These are phyloP conservation scores for Drosophila subquinaria DNA, from an alignment of 2,888 invertebrate species.

Conservation along the genomic window DNA sequence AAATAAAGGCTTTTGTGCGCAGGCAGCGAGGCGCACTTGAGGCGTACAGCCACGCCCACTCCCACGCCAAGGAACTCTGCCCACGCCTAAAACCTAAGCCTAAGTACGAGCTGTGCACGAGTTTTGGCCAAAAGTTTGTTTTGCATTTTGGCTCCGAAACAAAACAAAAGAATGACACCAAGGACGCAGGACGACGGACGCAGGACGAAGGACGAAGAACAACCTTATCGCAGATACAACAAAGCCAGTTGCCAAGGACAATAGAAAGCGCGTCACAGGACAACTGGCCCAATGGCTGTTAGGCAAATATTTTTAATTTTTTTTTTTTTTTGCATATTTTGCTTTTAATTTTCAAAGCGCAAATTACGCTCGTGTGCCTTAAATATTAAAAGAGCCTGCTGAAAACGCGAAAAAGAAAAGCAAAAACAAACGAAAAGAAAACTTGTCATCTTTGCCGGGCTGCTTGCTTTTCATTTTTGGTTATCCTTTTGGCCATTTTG, in stretches of 20 bases:
- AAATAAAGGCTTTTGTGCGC: constrained; percentile 80
- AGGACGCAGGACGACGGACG: constrained; percentile 1
- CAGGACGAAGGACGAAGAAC: constrained; percentile 10
- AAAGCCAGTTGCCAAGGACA: constrained; percentile 65
- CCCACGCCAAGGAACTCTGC: neutral
- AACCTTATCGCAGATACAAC: constrained; percentile 60
- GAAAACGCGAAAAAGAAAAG: constrained; percentile 5
- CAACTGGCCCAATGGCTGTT: constrained; percentile 53
- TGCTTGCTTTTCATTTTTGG: constrained; percentile 50
- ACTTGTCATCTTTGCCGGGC: constrained; percentile 26
- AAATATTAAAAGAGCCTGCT: constrained; percentile 53
- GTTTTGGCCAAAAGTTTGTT: constrained; percentile 59
- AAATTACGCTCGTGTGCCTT: constrained; percentile 74
- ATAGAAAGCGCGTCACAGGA: constrained; percentile 46
- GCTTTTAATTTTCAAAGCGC: constrained; percentile 71
- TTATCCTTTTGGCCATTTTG: constrained; percentile 70
- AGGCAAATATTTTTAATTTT: constrained; percentile 48
- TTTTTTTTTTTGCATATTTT: constrained; percentile 59
- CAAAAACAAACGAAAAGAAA: constrained; percentile 16
- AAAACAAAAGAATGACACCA: constrained; percentile 41
- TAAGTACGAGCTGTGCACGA: constrained; percentile 33
- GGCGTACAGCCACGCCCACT: constrained; percentile 53
- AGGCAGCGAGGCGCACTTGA: constrained; percentile 55
- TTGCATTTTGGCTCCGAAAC: constrained; percentile 57
- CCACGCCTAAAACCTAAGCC: constrained; percentile 8